Evolutionary conservation across 2,113 vertebrate genomes (phyloP), one percentile per base, ranked within the genome.

Genomic region (Miniopterus natalensis): DNA sequence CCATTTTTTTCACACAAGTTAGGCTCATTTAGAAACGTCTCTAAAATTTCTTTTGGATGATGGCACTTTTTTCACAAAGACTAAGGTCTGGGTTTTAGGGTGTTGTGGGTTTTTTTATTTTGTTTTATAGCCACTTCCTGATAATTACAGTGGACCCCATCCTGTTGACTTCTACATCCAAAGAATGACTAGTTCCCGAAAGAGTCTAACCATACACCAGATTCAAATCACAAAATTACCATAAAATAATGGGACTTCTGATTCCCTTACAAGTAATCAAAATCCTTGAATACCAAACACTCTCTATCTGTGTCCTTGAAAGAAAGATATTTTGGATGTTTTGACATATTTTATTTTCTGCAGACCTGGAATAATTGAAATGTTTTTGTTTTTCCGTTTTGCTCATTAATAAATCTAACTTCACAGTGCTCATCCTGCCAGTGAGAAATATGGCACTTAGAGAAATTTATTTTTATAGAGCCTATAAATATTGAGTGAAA

Each of bases 401-500:
- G 77, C 95, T 96, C 80, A 96, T 85, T 84, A 90, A 92, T 92
- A 97, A 93, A 83, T 63, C 70, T 70, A 36, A 8, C 36, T 97
- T 97, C 88, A 73, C 75, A 83, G 68, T 59, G 6, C 8, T 0
- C 14, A 94, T 93, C 68, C 83, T 90, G 61, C 71, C 86, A 66
- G n/a, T 1, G 36, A 71, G 4, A 87, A 95, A 92, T 8, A 27
- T 5, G 40, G 59, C 74, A 59, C 74, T 14, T 88, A 96, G 6
- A 77, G 53, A 83, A 95, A 88, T 14, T 2, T 20, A 78, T 23
- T 92, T 95, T 89, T 97, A 90, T 57, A 57, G 15, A 77, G 53
- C 42, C 71, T 90, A 80, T 96, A 97, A 94, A 92, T 97, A 87
- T 94, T 93, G 86, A 97, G 79, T 89, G 93, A 96, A 97, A 93